These are phyloP conservation scores for Harpagoxenus sublaevis DNA, from an alignment of 2,888 invertebrate genomes.

Conservation along the genomic window DNA sequence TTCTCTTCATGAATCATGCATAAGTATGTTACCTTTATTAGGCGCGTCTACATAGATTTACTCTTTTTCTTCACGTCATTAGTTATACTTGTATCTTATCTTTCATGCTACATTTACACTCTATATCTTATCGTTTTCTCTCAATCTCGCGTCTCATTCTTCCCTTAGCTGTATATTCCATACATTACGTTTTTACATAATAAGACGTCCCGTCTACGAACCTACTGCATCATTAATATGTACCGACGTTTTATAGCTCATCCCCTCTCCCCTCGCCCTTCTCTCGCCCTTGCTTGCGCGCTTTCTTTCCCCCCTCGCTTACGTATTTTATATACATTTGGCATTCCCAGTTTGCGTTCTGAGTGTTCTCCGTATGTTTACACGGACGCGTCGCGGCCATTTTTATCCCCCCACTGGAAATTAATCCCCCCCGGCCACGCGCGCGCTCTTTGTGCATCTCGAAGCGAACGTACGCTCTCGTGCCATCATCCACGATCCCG, in stretches of 20 bases:
- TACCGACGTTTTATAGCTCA: neutral
- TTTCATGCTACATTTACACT: neutral
- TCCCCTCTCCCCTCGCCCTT: neutral
- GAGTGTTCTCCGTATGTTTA: slow-evolving; percentile 33
- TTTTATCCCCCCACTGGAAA: slow-evolving; percentile 26
- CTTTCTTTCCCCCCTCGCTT: neutral
- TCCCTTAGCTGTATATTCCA: neutral
- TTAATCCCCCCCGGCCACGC: slow-evolving; percentile 36
- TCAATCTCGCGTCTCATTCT: neutral
- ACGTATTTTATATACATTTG: neutral
- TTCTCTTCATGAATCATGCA: no score
- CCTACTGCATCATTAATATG: slow-evolving; percentile 11
- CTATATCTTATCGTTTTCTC: neutral
- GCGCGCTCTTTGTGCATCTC: slow-evolving; percentile 34
- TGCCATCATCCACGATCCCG: slow-evolving; percentile 47
- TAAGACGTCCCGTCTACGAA: neutral
- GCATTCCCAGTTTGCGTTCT: slow-evolving; percentile 10
- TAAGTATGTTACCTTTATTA: neutral
- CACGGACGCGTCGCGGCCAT: slow-evolving; percentile 32
- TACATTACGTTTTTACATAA: neutral
- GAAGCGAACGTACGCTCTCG: slow-evolving; percentile 34
- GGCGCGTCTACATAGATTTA: neutral
- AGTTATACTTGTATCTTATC: neutral
- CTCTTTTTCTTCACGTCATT: neutral
- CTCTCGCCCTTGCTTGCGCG: neutral